Evolutionary conservation across 2,797 vertebrate genomes (phyloP).

Genomic region (Heliangelus exortis): DNA sequence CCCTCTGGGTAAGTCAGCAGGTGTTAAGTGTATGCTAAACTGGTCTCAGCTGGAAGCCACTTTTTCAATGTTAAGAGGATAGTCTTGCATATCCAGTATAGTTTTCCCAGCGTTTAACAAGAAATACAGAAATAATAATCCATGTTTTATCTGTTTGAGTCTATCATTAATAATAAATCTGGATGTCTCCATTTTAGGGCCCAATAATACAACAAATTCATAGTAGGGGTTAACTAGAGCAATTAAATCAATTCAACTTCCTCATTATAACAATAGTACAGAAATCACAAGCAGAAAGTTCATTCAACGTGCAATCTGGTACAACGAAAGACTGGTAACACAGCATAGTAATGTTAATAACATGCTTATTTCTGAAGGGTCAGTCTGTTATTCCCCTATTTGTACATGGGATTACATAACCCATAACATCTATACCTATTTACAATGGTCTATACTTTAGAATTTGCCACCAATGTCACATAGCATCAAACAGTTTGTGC

Average conservation of each 20-base stretch:
- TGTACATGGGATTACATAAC: not conserved
- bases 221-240: not conserved
- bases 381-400: not conserved
- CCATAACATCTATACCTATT: not conserved
- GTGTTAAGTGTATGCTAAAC: conserved; percentile 19
- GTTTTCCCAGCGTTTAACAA: conserved; percentile 13
- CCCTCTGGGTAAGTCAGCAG: conserved; percentile 14
- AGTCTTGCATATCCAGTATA: not conserved
- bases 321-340: not conserved
- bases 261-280: not conserved
- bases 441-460: not conserved
- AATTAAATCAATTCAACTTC: conserved; percentile 17
- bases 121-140: conserved; percentile 1
- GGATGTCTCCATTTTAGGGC: not conserved
- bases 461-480: not conserved
- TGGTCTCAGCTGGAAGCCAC: conserved; percentile 50
- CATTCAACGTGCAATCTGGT: not conserved
- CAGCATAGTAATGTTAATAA: not conserved
- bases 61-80: not conserved
- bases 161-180: conserved; percentile 32
- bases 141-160: conserved; percentile 25
- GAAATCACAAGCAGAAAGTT: not conserved
- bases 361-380: not conserved
- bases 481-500: not conserved
- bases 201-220: not conserved